A percentile compares a stretch with the other conserved stretches of the same genome.
phyloP scores from a whole-genome alignment of 2,113 vertebrate genomes.

The Nothoprocta perdicaria region DNA sequence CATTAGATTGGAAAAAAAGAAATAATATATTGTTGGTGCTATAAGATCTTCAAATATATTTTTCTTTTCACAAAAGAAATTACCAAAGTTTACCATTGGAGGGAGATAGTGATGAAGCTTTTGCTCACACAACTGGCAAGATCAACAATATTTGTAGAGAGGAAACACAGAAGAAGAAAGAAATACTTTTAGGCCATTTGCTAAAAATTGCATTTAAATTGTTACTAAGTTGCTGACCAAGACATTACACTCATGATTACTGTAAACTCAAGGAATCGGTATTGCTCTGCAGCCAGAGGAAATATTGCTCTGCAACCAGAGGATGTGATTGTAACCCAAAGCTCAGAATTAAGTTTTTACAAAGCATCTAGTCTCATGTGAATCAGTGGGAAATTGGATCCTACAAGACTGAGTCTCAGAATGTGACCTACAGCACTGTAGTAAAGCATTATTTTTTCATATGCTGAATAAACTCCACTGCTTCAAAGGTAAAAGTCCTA shows the following conservation, averaged over 20 bases:
- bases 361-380: background rate
- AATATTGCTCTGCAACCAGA: background rate
- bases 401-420: background rate
- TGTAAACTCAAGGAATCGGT: background rate
- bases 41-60: background rate
- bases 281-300: background rate
- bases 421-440: background rate
- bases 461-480: background rate
- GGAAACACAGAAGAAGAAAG: background rate
- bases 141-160: background rate
- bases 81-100: slow-evolving; percentile 60
- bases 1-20: background rate
- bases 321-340: background rate
- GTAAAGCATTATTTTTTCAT: background rate
- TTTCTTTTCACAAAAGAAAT: background rate
- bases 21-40: background rate
- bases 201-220: background rate
- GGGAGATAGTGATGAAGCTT: slow-evolving; percentile 52
- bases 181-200: background rate
- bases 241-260: background rate
- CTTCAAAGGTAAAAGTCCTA: background rate
- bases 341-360: background rate
- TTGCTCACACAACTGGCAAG: background rate
- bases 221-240: background rate
- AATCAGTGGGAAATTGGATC: background rate